These are phyloP conservation scores for Hyalella azteca DNA, from an alignment of 2,888 invertebrate species.

Conservation along the genomic window DNA sequence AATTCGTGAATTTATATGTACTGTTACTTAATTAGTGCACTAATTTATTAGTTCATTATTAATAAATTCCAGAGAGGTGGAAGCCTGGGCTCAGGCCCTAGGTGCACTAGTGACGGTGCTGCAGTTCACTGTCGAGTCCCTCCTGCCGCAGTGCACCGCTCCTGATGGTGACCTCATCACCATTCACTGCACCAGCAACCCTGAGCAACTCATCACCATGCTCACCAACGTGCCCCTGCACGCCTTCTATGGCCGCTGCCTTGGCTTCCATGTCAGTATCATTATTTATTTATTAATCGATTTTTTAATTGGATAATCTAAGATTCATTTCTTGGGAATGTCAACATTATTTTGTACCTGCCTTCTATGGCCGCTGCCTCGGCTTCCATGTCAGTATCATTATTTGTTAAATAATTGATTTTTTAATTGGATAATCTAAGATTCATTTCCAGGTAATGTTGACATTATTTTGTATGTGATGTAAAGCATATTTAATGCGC, in stretches of 20 bases:
- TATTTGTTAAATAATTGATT: no score
- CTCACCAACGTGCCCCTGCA: constrained; percentile 55
- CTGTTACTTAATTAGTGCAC: no score
- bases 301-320: no score
- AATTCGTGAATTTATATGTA: no score
- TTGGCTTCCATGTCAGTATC: constrained; percentile 56
- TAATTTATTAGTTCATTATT: no score
- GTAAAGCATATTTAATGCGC: no score
- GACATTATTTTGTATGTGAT: no score
- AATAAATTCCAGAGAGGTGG: constrained; percentile 54
- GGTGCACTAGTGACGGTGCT: constrained; percentile 49
- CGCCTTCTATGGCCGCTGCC: constrained; percentile 56
- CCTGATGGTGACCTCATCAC: constrained; percentile 49
- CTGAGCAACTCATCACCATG: constrained; percentile 49
- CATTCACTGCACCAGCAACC: constrained; percentile 23
- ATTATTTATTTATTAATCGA: no score
- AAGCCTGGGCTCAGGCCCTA: constrained; percentile 55
- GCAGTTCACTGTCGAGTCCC: constrained; percentile 41
- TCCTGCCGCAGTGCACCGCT: constrained; percentile 48
- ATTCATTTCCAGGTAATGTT: no score
- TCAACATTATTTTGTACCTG: no score
- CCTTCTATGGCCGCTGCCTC: constrained; percentile 56
- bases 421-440: no score
- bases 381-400: constrained; percentile 57
- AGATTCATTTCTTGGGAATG: no score